phyloP scores from a whole-genome alignment of 2,888 invertebrate species.

The Drosophila meridionalis region DNA sequence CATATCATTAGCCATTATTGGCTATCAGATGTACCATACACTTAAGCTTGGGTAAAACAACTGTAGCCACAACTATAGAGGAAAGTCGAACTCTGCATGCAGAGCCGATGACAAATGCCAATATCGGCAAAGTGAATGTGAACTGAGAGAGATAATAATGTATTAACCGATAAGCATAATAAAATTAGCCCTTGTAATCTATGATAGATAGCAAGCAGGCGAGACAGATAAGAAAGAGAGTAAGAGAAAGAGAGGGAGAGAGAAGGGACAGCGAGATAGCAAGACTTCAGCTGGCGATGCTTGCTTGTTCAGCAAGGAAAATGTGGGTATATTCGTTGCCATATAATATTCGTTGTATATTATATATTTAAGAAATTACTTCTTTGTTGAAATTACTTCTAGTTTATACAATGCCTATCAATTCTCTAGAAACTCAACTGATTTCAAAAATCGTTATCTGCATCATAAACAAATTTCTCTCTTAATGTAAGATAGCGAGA shows the following conservation, averaged over 20 bases:
- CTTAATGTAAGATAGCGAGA: neutral
- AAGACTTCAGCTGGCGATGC: neutral
- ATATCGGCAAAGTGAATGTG: neutral
- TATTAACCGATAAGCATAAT: slow-evolving; percentile 1
- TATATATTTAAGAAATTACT: too few species aligned
- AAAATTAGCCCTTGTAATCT: neutral
- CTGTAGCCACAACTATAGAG: neutral
- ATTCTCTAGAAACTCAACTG: neutral
- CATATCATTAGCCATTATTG: neutral
- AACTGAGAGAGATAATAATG: neutral
- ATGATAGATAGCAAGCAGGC: neutral
- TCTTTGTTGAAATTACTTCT: neutral
- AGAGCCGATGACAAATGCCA: neutral
- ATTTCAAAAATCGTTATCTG: neutral
- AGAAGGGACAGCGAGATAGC: neutral
- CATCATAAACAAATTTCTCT: slow-evolving; percentile 2
- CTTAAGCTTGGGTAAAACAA: neutral
- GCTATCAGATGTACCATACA: neutral
- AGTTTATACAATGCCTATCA: neutral
- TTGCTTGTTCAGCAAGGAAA: neutral
- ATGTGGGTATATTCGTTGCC: neutral
- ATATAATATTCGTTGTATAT: too few species aligned
- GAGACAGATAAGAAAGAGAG: neutral
- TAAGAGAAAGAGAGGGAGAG: neutral
- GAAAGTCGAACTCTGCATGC: neutral